Evolutionary conservation across 2,113 vertebrate genomes (phyloP).

Genomic region (Thymallus thymallus): DNA sequence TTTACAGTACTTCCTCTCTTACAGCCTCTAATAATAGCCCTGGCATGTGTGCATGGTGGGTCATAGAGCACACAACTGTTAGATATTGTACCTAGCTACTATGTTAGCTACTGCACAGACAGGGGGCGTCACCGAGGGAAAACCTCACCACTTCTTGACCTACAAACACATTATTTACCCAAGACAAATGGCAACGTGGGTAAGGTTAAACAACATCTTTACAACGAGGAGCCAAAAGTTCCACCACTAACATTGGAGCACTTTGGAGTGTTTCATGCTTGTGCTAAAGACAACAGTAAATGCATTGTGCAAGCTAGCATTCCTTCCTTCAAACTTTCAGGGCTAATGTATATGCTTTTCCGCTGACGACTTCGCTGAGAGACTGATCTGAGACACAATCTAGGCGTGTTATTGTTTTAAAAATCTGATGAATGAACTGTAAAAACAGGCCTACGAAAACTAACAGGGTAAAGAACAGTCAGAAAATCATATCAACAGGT

Average conservation of each 20-base stretch:
- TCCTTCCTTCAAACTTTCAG: conserved; percentile 29
- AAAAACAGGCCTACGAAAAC: conserved; percentile 9
- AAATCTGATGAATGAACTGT: conserved; percentile 15
- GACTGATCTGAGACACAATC: conserved; percentile 8
- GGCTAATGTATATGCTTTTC: neutral
- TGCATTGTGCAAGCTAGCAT: conserved; percentile 27
- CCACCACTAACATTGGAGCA: conserved; percentile 17
- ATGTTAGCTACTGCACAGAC: neutral
- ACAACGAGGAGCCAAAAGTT: conserved; percentile 10
- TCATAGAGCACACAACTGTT: neutral
- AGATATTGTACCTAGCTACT: neutral
- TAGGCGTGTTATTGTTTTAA: conserved; percentile 8
- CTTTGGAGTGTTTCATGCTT: conserved; percentile 27
- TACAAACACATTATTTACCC: conserved; percentile 38
- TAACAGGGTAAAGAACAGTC: neutral
- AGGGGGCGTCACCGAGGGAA: conserved; percentile 17
- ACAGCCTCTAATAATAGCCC: conserved; percentile 25
- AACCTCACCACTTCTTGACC: conserved; percentile 43
- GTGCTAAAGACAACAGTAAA: conserved; percentile 29
- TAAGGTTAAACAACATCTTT: conserved; percentile 63
- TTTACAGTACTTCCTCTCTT: neutral
- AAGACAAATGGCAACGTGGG: conserved; percentile 50
- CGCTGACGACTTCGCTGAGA: conserved; percentile 1
- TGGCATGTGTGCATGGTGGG: conserved; percentile 4
- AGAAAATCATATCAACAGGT: conserved; percentile 17